Evolutionary conservation across 2,113 vertebrate genomes (phyloP).

Genomic region (Maccullochella peelii): DNA sequence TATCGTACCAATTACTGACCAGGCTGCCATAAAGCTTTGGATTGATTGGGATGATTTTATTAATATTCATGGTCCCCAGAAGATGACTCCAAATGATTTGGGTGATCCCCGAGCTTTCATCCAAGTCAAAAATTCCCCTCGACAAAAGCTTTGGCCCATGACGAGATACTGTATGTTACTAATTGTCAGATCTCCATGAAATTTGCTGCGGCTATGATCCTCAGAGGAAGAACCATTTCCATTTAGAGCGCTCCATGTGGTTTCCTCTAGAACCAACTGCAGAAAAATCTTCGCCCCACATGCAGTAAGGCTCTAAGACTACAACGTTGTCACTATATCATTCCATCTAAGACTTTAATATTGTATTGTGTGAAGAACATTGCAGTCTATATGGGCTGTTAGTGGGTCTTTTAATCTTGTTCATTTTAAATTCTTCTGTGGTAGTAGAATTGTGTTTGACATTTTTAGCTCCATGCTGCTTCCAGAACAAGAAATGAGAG

Average conservation of each 20-base stretch:
- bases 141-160: background rate
- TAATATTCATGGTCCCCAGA: background rate
- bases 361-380: background rate
- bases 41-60: background rate
- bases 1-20: background rate
- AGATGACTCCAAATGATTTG: background rate
- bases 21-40: background rate
- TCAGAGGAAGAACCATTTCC: background rate
- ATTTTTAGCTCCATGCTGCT: background rate
- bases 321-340: background rate
- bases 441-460: background rate
- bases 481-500: background rate
- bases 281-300: background rate
- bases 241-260: background rate
- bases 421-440: constrained; percentile 4
- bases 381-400: background rate
- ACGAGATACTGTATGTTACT: background rate
- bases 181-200: background rate
- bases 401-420: background rate
- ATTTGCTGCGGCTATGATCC: background rate
- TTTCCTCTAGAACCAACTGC: background rate
- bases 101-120: background rate
- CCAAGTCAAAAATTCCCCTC: background rate
- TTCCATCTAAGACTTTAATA: background rate
- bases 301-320: background rate